Percentiles rank a stretch among this genome's conserved stretches.
phyloP scores from a whole-genome alignment of 2,113 vertebrate species.

The Tychaedon coryphoeus region DNA sequence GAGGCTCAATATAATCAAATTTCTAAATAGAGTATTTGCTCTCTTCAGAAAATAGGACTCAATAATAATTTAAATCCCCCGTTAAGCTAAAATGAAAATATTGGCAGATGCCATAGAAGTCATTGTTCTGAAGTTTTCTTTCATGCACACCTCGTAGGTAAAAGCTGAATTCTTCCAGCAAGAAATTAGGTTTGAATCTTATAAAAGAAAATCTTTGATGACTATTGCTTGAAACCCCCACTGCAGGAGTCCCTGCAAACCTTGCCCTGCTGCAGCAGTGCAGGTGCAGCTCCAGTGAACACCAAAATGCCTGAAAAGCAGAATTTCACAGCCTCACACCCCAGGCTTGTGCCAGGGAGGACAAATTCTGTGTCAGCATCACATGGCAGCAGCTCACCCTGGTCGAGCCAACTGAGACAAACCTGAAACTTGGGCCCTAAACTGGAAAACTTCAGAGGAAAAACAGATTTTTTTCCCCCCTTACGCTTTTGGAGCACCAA shows the following conservation, averaged over 20 bases:
- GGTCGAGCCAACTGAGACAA: not conserved
- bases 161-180: not conserved
- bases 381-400: not conserved
- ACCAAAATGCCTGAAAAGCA: not conserved
- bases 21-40: slow-evolving; percentile 23
- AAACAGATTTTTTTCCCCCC: accelerated
- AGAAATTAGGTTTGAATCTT: not conserved
- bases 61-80: slow-evolving; percentile 50
- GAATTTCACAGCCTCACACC: not conserved
- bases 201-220: not conserved
- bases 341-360: accelerated
- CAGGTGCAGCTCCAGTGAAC: accelerated
- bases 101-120: slow-evolving; percentile 40
- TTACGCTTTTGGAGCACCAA: not conserved
- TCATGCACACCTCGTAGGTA: not conserved
- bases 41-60: slow-evolving; percentile 41
- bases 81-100: slow-evolving; percentile 46
- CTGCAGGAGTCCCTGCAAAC: not conserved
- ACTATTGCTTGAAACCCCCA: not conserved
- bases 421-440: not conserved
- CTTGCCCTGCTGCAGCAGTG: not conserved
- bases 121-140: not conserved
- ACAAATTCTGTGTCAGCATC: not conserved
- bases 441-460: not conserved
- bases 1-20: slow-evolving; percentile 62